Base-by-base conservation (phyloP, 2,797 vertebrate genomes). In the Molossus alvarezi region DNA sequence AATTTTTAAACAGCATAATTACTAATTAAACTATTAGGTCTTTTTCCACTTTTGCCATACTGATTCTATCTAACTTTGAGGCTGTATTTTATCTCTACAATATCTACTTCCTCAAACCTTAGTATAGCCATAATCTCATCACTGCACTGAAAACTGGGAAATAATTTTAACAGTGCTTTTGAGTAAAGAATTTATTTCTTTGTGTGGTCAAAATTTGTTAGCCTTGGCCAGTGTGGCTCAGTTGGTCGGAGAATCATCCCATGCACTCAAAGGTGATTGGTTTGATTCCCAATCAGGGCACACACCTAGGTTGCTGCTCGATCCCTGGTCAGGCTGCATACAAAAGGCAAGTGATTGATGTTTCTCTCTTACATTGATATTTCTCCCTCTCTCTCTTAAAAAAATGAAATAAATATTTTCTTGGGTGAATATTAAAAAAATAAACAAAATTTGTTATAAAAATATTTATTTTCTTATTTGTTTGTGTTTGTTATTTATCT, bases 11-110 rank as follows among this genome's bases (percentile, higher is more conserved):
- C 29, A 89, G 83, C 18, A 8, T 11, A 37, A 64, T 90, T 95
- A 88, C 87, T 92, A 89, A 81, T 97, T 89, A 94, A 95, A 83
- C 51, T 82, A 29, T 67, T 85, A 62, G 9, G 3, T 87, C 5
- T 83, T 87, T 75, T 91, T 8, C 17, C 51, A 18, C 37, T 82
- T 82, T 86, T 88, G 17, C 20, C 55, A 51, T 76, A 29, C 4
- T 72, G 0, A 10, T 85, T 51, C 25, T 58, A 27, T 60, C 29
- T 85, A 69, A 76, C 5, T 76, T 88, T 5, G 60, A 71, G 76
- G 51, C 17, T 65, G n/a, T 71, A 6, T 55, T 90, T 93, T 71
- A 69, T 60, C 83, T 88, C 75, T 88, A 23, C 23, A 73, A 10
- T 77, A 53, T 55, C 15, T 65, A 58, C 9, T 14, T 93, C 4